A percentile compares a stretch with the other conserved stretches of the same genome.
Conservation (phyloP, 2,113 vertebrate species). For the Picathartes gymnocephalus region DNA sequence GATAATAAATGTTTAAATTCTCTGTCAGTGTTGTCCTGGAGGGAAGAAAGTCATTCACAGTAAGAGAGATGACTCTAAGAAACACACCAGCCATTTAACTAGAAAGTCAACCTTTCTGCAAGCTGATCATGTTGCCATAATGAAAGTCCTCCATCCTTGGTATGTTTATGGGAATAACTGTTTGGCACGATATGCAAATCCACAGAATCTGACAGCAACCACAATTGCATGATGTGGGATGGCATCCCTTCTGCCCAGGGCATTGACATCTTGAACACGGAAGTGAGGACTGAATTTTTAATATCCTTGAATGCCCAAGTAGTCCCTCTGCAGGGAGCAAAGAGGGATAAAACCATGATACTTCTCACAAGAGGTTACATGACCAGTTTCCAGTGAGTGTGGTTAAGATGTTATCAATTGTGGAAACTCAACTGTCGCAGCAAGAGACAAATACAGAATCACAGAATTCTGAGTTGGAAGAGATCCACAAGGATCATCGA, state of each 20-base stretch:
- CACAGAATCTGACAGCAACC: not conserved
- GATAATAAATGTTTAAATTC: not conserved
- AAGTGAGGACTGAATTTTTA: not conserved
- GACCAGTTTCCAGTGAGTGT: not conserved
- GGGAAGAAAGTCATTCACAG: not conserved
- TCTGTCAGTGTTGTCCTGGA: not conserved
- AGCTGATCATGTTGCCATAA: not conserved
- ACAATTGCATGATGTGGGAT: too few species aligned
- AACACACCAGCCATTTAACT: not conserved
- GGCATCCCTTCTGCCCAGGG: not conserved
- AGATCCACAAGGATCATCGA: rapidly evolving
- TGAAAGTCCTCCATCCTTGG: not conserved
- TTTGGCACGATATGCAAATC: not conserved
- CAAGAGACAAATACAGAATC: not conserved
- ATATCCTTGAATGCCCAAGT: not conserved
- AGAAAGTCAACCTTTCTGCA: not conserved
- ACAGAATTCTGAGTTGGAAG: not conserved
- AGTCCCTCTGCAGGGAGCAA: not conserved
- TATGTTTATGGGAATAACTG: not conserved
- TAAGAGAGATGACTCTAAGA: not conserved
- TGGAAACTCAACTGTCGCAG: not conserved
- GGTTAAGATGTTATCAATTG: not conserved
- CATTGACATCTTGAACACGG: not conserved
- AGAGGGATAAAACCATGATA: not conserved
- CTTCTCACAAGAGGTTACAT: not conserved